A percentile compares a stretch with the other conserved stretches of the same genome.
Evolutionary conservation across 2,113 vertebrate species (phyloP).

Genomic region (Rhynchomys soricoides): DNA sequence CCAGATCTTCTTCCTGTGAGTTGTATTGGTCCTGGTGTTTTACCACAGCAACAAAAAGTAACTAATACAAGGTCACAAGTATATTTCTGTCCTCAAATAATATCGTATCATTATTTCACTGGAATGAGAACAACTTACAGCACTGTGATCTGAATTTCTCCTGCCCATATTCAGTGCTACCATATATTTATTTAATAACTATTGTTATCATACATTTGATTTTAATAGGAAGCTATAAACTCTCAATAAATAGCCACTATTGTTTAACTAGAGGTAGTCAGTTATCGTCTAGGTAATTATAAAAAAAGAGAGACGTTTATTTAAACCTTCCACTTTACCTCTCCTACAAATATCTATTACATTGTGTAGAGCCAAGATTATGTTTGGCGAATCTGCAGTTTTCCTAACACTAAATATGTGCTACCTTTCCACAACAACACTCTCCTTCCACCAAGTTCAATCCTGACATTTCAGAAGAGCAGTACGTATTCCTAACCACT

Average conservation of each 20-base stretch:
- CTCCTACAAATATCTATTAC: not conserved
- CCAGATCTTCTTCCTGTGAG: not conserved
- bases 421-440: not conserved
- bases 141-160: not conserved
- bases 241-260: not conserved
- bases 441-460: no score
- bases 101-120: not conserved
- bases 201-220: not conserved
- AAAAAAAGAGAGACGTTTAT: not conserved
- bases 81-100: not conserved
- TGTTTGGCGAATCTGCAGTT: not conserved
- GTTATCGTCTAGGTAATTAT: not conserved
- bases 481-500: not conserved
- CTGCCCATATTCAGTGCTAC: not conserved
- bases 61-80: not conserved
- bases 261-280: not conserved
- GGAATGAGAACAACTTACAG: not conserved
- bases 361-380: not conserved
- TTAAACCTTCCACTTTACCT: not conserved
- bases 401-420: not conserved
- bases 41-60: not conserved
- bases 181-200: slow-evolving; percentile 11
- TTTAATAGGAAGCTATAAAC: not conserved
- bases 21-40: no score
- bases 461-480: not conserved